Base-by-base conservation (phyloP, 2,113 vertebrate genomes). In the Emberiza fucata region DNA sequence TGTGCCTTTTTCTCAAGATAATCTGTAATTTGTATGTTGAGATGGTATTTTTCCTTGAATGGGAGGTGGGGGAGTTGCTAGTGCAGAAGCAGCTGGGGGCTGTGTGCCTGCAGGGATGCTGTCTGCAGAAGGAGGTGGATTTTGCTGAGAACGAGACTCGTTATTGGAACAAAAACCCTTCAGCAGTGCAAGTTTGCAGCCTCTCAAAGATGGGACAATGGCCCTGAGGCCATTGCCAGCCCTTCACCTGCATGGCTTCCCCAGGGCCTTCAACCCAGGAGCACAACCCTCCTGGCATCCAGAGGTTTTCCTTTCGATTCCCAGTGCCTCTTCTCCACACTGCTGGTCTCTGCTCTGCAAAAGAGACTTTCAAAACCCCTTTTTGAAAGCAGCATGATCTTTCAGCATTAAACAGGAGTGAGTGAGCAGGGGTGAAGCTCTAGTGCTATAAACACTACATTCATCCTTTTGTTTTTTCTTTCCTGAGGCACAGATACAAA, bases 401-500 rank as follows among this genome's bases (percentile, higher is more conserved):
- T 56, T 54, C 2, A 1, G 35, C 60, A 14, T 51, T 39, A 37
- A 73, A 54, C 44, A 47, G 47, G n/a, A 82, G 57, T 3, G 22
- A 35, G 60, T 2, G 12, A 75, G 87, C 68, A 71, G 48, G 25
- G 44, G 42, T 86, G 82, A 95, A 60, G 65, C 69, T 88, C 61
- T 56, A 35, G 85, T 4, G 1, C 64, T 81, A 60, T 22, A 75
- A 96, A 75, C 85, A 56, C 31, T 15, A 17, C 27, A 3, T 25
- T 91, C 68, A 27, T 7, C 53, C 80, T 91, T 83, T 69, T 56
- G 79, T 83, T 57, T 60, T 72, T 61, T 70, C 80, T 92, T 95
- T 92, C 82, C 90, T 65, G 65, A 80, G 84, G 89, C 92, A 54
- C 37, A 59, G 81, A 80, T 76, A 87, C 77, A 94, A 80, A 93